Conservation (phyloP, 2,888 invertebrate species). For the Coecobrya sp. region DNA sequence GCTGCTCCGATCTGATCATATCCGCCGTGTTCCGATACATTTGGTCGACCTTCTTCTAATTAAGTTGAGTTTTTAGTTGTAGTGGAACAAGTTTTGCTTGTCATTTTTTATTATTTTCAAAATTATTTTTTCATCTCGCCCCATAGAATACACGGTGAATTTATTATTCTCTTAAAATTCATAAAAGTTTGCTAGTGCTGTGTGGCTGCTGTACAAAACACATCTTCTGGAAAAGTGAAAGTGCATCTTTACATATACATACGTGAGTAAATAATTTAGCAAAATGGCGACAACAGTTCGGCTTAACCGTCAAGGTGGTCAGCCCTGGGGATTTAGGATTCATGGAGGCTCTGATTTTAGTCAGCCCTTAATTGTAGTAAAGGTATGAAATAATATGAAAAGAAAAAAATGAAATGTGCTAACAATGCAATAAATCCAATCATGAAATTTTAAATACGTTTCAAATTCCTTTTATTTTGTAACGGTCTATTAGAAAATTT, state of each 20-base stretch:
- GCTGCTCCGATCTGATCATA: conserved; percentile 52
- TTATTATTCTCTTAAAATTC: neutral
- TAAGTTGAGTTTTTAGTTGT: conserved; percentile 50
- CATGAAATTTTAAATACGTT: too few relatives aligned
- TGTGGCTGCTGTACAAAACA: neutral
- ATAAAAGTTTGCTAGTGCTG: neutral
- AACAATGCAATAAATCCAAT: too few relatives aligned
- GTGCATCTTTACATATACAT: conserved; percentile 14
- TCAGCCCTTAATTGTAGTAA: conserved; percentile 96
- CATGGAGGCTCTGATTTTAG: conserved; percentile 93
- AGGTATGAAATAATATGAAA: conserved; percentile 89
- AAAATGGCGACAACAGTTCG: conserved; percentile 78
- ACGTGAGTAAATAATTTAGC: neutral
- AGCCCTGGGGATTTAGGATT: conserved; percentile 85
- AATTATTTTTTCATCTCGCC: neutral
- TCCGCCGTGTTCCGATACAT: conserved; percentile 54
- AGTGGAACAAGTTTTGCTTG: conserved; percentile 17
- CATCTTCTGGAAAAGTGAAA: conserved; percentile 44
- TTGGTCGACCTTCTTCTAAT: conserved; percentile 41
- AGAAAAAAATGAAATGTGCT: too few relatives aligned
- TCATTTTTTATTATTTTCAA: conserved; percentile 27
- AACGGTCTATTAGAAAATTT: too few relatives aligned
- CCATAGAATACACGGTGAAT: too few relatives aligned
- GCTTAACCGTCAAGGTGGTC: conserved; percentile 77
- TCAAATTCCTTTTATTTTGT: too few relatives aligned